Percentiles rank a stretch among this genome's conserved stretches.
These are phyloP conservation scores for Chauna torquata DNA, from an alignment of 2,113 vertebrate species.

Conservation along the genomic window DNA sequence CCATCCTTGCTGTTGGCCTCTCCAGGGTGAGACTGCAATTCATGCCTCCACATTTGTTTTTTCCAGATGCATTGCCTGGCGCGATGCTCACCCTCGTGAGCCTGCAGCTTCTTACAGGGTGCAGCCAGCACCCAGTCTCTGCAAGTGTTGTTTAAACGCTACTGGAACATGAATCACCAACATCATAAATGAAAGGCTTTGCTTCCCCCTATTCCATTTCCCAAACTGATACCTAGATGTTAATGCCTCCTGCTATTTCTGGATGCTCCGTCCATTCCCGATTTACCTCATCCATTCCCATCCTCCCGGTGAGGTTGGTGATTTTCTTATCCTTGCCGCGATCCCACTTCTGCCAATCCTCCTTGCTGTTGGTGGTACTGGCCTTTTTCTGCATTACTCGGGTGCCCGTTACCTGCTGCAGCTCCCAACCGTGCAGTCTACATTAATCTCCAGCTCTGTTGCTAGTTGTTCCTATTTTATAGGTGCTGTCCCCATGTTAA, in stretches of 20 bases:
- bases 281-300: neutral
- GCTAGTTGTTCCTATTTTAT: neutral
- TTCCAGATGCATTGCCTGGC: neutral
- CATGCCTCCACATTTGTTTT: neutral
- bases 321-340: neutral
- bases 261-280: neutral
- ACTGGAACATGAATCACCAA: neutral
- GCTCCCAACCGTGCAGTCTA: fast-evolving
- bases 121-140: neutral
- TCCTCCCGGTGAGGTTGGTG: neutral
- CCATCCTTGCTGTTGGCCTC: neutral
- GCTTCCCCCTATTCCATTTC: neutral
- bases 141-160: neutral
- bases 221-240: neutral
- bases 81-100: neutral
- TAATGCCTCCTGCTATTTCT: neutral
- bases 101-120: neutral
- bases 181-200: neutral
- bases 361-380: neutral
- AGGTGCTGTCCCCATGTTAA: neutral
- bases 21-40: neutral
- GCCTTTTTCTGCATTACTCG: neutral
- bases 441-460: neutral
- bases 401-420: neutral
- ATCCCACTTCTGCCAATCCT: neutral